Base-by-base conservation (phyloP, 2,888 invertebrate genomes). In the Meiosimyza decipiens region DNA sequence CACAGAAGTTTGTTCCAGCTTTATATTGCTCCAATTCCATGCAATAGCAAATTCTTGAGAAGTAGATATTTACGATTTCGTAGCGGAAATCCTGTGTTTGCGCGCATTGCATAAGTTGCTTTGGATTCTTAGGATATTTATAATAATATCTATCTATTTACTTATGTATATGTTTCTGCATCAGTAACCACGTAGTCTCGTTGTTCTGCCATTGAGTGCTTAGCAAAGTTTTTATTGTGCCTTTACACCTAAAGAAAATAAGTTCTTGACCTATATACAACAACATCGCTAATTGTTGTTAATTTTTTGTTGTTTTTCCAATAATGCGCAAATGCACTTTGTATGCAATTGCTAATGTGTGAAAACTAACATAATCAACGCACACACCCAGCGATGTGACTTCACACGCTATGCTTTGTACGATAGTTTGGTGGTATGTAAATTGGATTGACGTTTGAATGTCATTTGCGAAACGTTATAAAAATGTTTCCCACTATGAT, bases 281-380 rank as follows among this genome's bases (percentile, higher is more conserved):
- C 1, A 16, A 13, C 11, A 40, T n/a, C 60, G 28, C 60, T 47
- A 40, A 62, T 62, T 62, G 40, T 11, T 62, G 40, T 33, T 47
- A 62, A 62, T 15, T 62, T 62, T 40, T 16, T n/a, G 9, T 60
- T 28, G 22, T 18, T 40, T 7, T 9, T 6, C 40, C 40, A 40
- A 40, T 40, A 40, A 40, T 40, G 40, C 1, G 40, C 6, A 40
- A 40, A 6, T 40, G 9, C 9, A 40, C 40, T 40, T 40, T 9
- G 9, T 40, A 40, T 40, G 40, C 9, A 40, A 40, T 40, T 16
- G 66, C 66, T 49, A 54, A 52, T 28, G 47, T 66, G 51, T 66
- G 66, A 66, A 33, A 66, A 22, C 3, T 66, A 33, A 28, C 22
- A 33, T n/a, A 54, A 52, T 66, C 52, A 28, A 33, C 22, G 54